A percentile compares a stretch with the other conserved stretches of the same genome.
These are phyloP conservation scores for Ommatoiulus sabulosus DNA, from an alignment of 2,888 invertebrate species.

Conservation along the genomic window DNA sequence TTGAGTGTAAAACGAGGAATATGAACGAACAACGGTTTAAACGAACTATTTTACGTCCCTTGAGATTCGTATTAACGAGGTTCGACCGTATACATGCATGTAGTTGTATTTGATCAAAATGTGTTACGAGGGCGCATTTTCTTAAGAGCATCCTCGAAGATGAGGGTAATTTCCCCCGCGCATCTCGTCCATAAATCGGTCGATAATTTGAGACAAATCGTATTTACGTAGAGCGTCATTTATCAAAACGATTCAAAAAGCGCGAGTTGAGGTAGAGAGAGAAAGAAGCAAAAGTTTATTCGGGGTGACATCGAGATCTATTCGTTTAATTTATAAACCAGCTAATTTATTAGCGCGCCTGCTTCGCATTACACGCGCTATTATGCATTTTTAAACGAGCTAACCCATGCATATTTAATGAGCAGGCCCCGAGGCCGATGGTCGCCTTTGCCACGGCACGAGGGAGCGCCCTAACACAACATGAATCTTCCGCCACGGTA, in stretches of 20 bases:
- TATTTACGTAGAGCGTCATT: background rate
- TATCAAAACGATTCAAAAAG: conserved; percentile 38
- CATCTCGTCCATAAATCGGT: conserved; percentile 24
- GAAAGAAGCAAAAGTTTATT: conserved; percentile 27
- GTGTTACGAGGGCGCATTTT: background rate
- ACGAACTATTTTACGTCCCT: too few species aligned
- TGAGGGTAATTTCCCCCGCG: background rate
- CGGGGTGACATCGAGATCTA: conserved; percentile 17
- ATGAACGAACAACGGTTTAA: too few species aligned
- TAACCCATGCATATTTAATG: conserved; percentile 36
- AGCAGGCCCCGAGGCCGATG: conserved; percentile 35
- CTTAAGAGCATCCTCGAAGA: conserved; percentile 1
- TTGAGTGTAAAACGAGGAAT: too few species aligned
- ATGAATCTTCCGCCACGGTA: conserved; percentile 1
- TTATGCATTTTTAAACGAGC: conserved; percentile 40
- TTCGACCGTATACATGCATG: too few species aligned
- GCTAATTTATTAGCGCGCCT: conserved; percentile 21
- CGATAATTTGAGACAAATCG: conserved; percentile 33
- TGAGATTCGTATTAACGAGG: too few species aligned
- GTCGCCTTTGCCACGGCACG: conserved; percentile 34
- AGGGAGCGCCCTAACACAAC: conserved; percentile 1
- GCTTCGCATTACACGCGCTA: conserved; percentile 22
- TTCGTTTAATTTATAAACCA: conserved; percentile 39
- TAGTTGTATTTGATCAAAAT: too few species aligned
- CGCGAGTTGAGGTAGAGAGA: background rate